Conservation (phyloP, 2,888 invertebrate genomes). For the Erebia aethiops region DNA sequence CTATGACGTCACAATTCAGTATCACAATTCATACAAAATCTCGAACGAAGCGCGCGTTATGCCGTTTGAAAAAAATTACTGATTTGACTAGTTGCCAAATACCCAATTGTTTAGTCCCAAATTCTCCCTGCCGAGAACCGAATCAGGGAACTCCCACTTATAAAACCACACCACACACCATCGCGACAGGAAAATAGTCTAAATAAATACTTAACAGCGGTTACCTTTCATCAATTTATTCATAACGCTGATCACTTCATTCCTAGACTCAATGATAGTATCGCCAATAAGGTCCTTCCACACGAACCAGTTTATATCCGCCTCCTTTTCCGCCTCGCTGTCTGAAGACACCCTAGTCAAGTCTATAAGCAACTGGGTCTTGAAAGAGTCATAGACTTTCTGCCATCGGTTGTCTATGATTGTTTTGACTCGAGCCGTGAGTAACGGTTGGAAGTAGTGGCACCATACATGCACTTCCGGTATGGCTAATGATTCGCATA, state of each 20-base stretch:
- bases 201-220: not conserved
- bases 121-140: too few species aligned
- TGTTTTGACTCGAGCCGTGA: conserved; percentile 86
- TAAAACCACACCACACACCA: too few species aligned
- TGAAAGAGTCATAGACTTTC: conserved; percentile 66
- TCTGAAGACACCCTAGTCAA: conserved; percentile 71
- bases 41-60: too few species aligned
- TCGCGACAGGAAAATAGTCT: too few species aligned
- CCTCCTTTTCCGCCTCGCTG: conserved; percentile 78
- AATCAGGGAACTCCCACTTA: too few species aligned
- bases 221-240: conserved; percentile 77
- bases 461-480: conserved; percentile 86
- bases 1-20: too few species aligned
- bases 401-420: conserved; percentile 80
- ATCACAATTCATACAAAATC: too few species aligned
- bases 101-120: not conserved
- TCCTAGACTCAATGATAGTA: conserved; percentile 72
- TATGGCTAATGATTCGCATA: conserved; percentile 84
- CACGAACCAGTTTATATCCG: conserved; percentile 87
- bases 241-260: conserved; percentile 75
- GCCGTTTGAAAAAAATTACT: too few species aligned
- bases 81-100: too few species aligned
- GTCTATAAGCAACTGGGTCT: conserved; percentile 67
- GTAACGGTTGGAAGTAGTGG: conserved; percentile 87
- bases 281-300: conserved; percentile 87